Base-by-base conservation (phyloP, 1,140 invertebrate species). In the Apis laboriosa region DNA sequence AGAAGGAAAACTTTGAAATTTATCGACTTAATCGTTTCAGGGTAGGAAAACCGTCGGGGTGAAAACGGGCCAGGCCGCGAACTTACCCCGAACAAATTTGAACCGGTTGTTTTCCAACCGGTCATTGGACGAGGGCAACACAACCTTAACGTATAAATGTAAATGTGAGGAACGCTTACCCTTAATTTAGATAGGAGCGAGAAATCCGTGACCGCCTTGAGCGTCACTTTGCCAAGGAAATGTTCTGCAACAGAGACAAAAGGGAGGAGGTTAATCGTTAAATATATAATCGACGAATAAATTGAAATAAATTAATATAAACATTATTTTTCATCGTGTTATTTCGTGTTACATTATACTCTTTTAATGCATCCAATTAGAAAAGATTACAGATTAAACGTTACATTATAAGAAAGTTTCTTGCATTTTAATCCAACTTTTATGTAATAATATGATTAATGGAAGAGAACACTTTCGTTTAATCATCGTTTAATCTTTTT, bases 171-270 rank as follows among this genome's bases (percentile, higher is more conserved):
- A 64, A 51, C 51, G 51, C 80, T 82, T 77, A 82, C 80, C 80
- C 80, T 68, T 82, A 82, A 77, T 67, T 82, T 82, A 77, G 80
- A 82, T 43, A 82, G 80, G 24, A 82, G 74, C 74, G 80, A 82
- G 74, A 82, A 82, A 77, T 82, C 80, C 63, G 74, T 82, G 64
- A 77, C 55, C 64, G 80, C 80, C 49, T 70, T 82, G 80, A 82
- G 80, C 80, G 80, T 82, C 80, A 82, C 80, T 82, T 82, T 82
- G 80, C 80, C 80, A 70, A 55, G 12, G 49, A 21, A 77, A n/a
- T 82, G 74, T 82, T 61, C 80, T 82, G 74, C 9, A 82, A 82
- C 43, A 70, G 34, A 77, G 13, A 61, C 4, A 8, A 28, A 49
- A 28, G 21, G 5, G 53, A 28, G 3, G 19, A 68, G 11, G 12